Conservation (phyloP, 2,113 vertebrate genomes). For the Oceanites oceanicus region DNA sequence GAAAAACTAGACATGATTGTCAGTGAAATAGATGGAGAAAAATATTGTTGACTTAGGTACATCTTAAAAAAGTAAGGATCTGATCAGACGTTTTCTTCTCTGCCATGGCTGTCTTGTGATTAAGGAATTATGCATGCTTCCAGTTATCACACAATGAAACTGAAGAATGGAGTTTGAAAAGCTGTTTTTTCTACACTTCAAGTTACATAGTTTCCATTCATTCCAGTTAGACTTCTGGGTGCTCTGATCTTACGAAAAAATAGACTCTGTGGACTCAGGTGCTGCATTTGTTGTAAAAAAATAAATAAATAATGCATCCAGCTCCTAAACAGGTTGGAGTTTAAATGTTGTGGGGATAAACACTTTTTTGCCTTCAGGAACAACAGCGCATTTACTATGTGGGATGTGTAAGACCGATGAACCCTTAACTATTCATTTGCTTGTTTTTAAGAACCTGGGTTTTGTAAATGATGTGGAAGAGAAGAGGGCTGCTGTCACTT, state of each 20-base stretch:
- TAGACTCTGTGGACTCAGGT: not conserved
- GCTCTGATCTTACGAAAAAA: not conserved
- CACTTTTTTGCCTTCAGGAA: not conserved
- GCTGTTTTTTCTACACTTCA: not conserved
- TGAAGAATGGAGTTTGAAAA: not conserved
- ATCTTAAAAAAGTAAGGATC: not conserved
- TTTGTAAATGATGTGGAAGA: conserved; percentile 48
- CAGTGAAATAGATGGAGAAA: not conserved
- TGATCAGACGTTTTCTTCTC: not conserved
- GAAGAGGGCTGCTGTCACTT: conserved; percentile 61
- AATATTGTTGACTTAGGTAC: not conserved
- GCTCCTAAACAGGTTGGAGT: not conserved
- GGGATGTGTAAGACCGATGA: conserved; percentile 2
- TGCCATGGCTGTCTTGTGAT: not conserved
- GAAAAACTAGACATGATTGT: not conserved
- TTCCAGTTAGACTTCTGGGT: not conserved
- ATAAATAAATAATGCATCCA: not conserved
- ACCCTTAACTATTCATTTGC: not conserved
- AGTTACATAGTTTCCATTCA: not conserved
- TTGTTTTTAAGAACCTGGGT: conserved; percentile 19
- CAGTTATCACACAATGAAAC: not conserved
- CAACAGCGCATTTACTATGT: not conserved
- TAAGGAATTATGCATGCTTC: not conserved
- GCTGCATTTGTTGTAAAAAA: not conserved
- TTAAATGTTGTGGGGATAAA: not conserved